Conservation (phyloP, 2,113 vertebrate species). For the Pelmatolapia mariae region DNA sequence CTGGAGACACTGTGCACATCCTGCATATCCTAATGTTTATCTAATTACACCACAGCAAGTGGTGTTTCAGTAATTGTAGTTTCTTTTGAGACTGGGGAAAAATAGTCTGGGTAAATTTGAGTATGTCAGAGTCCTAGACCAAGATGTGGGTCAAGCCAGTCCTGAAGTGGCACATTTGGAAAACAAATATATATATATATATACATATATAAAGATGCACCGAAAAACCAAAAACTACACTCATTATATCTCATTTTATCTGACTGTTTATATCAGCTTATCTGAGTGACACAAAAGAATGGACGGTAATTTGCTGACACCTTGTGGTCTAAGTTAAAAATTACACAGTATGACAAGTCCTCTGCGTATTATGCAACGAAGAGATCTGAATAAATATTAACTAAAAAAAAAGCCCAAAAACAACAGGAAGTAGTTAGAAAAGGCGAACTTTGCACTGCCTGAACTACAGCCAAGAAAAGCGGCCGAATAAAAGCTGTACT, state of each 20-base stretch:
- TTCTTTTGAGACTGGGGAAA: background rate
- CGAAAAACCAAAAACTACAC: background rate
- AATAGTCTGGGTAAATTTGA: background rate
- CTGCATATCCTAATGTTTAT: background rate
- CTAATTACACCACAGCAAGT: background rate
- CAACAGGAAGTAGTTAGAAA: background rate
- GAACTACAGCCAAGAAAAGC: background rate
- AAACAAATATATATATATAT: background rate
- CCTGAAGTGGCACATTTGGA: background rate
- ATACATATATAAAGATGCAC: background rate
- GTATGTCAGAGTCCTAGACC: background rate
- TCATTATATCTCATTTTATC: background rate
- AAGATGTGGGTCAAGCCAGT: background rate
- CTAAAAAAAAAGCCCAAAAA: background rate
- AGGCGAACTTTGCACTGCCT: constrained; percentile 13
- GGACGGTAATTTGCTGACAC: background rate
- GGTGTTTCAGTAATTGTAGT: background rate
- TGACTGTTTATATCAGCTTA: background rate
- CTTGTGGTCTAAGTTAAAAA: background rate
- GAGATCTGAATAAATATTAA: background rate
- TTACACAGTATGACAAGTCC: background rate
- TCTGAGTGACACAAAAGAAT: background rate
- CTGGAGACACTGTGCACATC: background rate
- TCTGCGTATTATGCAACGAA: background rate
- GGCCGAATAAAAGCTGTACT: rapidly evolving